phyloP scores from a whole-genome alignment of 2,888 invertebrate species.

The Thecocarcelia acutangulata region DNA sequence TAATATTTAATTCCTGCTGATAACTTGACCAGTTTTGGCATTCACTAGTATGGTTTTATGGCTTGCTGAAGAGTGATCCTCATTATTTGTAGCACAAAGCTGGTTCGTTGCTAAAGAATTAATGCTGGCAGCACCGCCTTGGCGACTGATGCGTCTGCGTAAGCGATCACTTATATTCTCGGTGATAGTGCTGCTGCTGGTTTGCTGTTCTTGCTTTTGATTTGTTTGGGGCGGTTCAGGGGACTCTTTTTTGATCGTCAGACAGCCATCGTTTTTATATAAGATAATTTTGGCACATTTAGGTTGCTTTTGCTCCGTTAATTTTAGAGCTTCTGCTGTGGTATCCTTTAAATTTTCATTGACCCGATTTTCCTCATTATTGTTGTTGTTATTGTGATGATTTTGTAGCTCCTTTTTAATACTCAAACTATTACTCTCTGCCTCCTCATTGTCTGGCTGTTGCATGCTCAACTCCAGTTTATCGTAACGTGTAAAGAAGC shows the following conservation, averaged over 20 bases:
- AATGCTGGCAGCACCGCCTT: conserved; percentile 64
- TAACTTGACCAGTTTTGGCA: conserved; percentile 81
- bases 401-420: conserved; percentile 71
- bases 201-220: conserved; percentile 16
- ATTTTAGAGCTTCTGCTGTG: neutral
- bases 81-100: conserved; percentile 24
- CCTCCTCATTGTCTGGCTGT: conserved; percentile 57
- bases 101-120: conserved; percentile 29
- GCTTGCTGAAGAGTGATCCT: conserved; percentile 68
- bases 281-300: conserved; percentile 74
- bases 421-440: conserved; percentile 45
- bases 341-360: conserved; percentile 75
- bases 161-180: conserved; percentile 78
- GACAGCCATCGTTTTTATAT: conserved; percentile 77
- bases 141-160: conserved; percentile 77
- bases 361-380: conserved; percentile 75
- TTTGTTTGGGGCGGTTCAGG: neutral
- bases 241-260: conserved; percentile 74
- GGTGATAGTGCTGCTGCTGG: neutral
- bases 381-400: conserved; percentile 72
- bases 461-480: conserved; percentile 79
- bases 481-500: conserved; percentile 80
- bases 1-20: conserved; percentile 78
- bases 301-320: conserved; percentile 28
- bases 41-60: conserved; percentile 81